phyloP scores from a whole-genome alignment of 2,888 invertebrate species.

The Eretmocerus hayati region DNA sequence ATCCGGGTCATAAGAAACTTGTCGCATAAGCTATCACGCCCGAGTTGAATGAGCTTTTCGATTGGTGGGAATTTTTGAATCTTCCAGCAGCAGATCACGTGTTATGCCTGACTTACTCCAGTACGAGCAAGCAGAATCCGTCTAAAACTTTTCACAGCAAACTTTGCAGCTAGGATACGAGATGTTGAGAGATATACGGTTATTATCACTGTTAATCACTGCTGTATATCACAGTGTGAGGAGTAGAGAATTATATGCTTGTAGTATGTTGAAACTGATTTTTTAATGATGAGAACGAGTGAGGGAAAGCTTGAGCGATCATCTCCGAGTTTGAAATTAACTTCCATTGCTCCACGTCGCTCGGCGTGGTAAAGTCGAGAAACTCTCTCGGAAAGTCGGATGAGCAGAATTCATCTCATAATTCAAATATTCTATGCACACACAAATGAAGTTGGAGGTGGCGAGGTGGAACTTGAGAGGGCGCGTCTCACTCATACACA shows the following conservation, averaged over 20 bases:
- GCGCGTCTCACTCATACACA: too few species aligned
- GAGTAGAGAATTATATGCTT: not conserved
- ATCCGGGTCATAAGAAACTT: not conserved
- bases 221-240: conserved; percentile 4
- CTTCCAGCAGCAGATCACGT: conserved; percentile 1
- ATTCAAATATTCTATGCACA: too few species aligned
- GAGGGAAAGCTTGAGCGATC: too few species aligned
- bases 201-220: conserved; percentile 12
- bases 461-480: too few species aligned
- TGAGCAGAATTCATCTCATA: too few species aligned
- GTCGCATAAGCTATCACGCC: not conserved
- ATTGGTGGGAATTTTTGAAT: conserved; percentile 13
- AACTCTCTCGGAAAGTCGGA: too few species aligned
- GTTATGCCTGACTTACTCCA: too few species aligned
- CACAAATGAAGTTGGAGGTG: too few species aligned
- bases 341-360: too few species aligned
- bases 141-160: conserved; percentile 10
- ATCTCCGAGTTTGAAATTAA: too few species aligned
- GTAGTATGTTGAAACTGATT: not conserved
- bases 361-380: too few species aligned
- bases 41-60: not conserved
- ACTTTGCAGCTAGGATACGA: not conserved
- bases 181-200: conserved; percentile 12
- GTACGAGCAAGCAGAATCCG: not conserved
- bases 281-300: not conserved